Percentiles rank a stretch among this genome's conserved stretches.
phyloP scores from a whole-genome alignment of 2,797 vertebrate genomes.

The Bradypodion ventrale region DNA sequence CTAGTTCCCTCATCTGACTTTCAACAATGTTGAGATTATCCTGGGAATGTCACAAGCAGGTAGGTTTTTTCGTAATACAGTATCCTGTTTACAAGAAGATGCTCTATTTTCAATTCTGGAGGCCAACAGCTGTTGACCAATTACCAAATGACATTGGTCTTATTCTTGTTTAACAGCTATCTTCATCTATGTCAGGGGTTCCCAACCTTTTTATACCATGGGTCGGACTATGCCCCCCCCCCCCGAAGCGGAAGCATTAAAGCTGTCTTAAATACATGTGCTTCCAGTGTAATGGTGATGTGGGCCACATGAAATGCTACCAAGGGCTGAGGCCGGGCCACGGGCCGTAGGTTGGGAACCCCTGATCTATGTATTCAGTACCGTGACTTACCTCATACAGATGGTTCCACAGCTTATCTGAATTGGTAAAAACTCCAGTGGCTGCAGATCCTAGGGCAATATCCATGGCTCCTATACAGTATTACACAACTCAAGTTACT shows the following conservation, averaged over 20 bases:
- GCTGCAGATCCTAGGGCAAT: constrained; percentile 93
- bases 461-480: constrained; percentile 89
- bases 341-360: too few relatives aligned
- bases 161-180: not conserved
- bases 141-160: too few relatives aligned
- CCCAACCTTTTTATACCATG: too few relatives aligned
- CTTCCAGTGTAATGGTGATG: too few relatives aligned
- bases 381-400: constrained; percentile 84
- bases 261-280: too few relatives aligned
- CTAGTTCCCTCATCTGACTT: not conserved
- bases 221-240: too few relatives aligned
- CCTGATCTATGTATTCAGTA: not conserved
- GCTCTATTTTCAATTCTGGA: not conserved
- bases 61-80: not conserved
- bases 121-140: not conserved
- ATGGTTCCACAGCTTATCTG: constrained; percentile 91
- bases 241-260: too few relatives aligned
- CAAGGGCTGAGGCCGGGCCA: too few relatives aligned
- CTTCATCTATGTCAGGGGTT: too few relatives aligned
- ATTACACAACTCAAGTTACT: not conserved
- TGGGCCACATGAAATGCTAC: too few relatives aligned
- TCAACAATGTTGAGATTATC: not conserved
- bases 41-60: not conserved
- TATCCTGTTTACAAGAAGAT: not conserved
- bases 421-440: constrained; percentile 95